These are phyloP conservation scores for Momotus momota DNA, from an alignment of 2,797 vertebrate species.

Conservation along the genomic window DNA sequence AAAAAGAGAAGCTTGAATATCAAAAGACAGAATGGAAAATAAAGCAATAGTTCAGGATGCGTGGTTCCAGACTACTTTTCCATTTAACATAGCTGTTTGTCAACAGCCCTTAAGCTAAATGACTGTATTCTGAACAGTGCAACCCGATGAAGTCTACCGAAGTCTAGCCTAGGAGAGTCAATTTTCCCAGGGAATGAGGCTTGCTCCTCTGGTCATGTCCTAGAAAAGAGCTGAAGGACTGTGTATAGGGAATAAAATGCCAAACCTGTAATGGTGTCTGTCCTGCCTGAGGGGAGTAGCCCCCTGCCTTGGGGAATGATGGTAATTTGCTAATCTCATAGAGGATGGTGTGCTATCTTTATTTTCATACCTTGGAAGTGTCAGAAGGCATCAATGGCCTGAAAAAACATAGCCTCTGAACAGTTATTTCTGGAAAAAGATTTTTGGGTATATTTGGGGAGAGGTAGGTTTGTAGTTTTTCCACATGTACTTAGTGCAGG, in stretches of 20 bases:
- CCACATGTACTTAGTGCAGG: background rate
- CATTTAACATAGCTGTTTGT: background rate
- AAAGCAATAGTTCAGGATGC: background rate
- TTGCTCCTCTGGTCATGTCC: background rate
- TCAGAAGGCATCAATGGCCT: background rate
- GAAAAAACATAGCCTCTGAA: background rate
- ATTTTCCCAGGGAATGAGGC: background rate
- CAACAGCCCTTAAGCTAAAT: background rate
- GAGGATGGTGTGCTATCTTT: background rate
- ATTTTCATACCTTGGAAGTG: background rate
- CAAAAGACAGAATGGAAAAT: background rate
- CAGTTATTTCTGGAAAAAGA: background rate
- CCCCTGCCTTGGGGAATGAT: background rate
- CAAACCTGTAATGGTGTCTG: background rate
- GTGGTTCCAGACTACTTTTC: background rate
- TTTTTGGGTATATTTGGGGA: background rate
- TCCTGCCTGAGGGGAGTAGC: background rate
- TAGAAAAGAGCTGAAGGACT: background rate
- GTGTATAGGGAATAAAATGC: background rate
- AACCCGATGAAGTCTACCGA: background rate
- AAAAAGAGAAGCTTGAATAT: fast-evolving
- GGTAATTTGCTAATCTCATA: background rate
- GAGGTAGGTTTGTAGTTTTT: background rate
- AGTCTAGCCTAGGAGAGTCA: background rate
- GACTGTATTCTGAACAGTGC: background rate